Evolutionary conservation across 92 coral and sea anemone genomes (phyloP).

Genomic region (Scolanthus callimorphus): DNA sequence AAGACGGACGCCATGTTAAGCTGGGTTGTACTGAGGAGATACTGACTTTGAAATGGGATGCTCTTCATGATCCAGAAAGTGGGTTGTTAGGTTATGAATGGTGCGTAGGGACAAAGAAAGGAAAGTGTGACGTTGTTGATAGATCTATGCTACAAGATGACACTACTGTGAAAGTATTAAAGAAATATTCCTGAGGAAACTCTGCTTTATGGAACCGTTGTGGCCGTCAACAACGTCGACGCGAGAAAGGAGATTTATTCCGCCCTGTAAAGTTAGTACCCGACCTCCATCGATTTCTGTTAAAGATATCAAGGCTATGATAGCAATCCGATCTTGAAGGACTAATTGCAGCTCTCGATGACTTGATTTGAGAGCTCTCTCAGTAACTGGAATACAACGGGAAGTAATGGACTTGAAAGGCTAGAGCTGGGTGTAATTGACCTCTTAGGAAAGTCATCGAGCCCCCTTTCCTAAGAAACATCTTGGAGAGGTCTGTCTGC

Average conservation of each 20-base stretch:
- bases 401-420: no score
- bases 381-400: no score
- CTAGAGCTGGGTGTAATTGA: slow-evolving; percentile 59
- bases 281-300: neutral
- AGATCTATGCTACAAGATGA: slow-evolving; percentile 19
- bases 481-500: slow-evolving; percentile 80
- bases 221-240: neutral
- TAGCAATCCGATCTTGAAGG: neutral
- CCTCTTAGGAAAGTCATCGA: slow-evolving; percentile 40
- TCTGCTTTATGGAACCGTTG: slow-evolving; percentile 25
- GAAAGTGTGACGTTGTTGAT: slow-evolving; percentile 64
- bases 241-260: neutral
- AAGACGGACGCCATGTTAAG: slow-evolving; percentile 15
- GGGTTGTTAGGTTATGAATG: slow-evolving; percentile 39
- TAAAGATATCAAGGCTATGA: neutral
- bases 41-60: slow-evolving; percentile 74
- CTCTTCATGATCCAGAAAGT: slow-evolving; percentile 51
- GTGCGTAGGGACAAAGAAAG: slow-evolving; percentile 64
- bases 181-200: slow-evolving; percentile 64
- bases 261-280: neutral
- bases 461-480: slow-evolving; percentile 32
- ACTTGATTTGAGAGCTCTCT: neutral
- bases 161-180: slow-evolving; percentile 47
- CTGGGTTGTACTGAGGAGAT: slow-evolving; percentile 73
- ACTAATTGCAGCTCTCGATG: no score